Percentiles rank a stretch among this genome's conserved stretches.
Conservation (phyloP, 2,888 invertebrate genomes). For the Drosophila ezoana region DNA sequence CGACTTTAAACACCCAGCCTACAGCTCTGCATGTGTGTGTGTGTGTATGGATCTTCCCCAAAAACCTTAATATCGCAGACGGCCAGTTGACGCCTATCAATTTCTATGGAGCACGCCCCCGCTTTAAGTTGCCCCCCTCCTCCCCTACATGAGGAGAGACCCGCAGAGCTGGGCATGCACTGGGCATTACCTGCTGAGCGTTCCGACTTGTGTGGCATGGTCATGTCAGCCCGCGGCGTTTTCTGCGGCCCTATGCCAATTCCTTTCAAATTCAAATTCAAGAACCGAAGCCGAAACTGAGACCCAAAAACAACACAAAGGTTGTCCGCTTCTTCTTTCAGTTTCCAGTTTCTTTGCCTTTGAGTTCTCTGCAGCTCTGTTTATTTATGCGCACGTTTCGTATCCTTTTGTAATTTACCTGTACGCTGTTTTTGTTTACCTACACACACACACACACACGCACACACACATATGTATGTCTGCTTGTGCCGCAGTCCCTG, state of each 20-base stretch:
- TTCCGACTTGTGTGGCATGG: constrained; percentile 67
- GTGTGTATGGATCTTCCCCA: constrained; percentile 6
- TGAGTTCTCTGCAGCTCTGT: constrained; percentile 34
- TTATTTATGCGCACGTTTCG: constrained; percentile 72
- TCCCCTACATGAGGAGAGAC: too few species aligned
- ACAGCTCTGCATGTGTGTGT: neutral
- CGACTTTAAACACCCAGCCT: constrained; percentile 44
- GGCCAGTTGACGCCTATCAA: constrained; percentile 49
- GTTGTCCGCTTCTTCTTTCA: constrained; percentile 25
- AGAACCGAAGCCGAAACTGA: constrained; percentile 22
- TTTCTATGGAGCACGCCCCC: constrained; percentile 46
- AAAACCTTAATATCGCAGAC: constrained; percentile 23
- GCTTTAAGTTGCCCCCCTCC: constrained; percentile 10
- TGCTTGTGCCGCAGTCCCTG: neutral
- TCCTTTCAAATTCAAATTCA: constrained; percentile 60
- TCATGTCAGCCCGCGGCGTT: constrained; percentile 68
- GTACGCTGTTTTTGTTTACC: constrained; percentile 60
- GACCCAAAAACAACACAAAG: constrained; percentile 41
- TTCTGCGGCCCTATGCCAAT: constrained; percentile 50
- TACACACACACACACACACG: constrained; percentile 20
- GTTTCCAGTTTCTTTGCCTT: constrained; percentile 4
- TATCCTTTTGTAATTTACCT: constrained; percentile 68
- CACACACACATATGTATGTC: neutral
- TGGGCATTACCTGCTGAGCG: constrained; percentile 41
- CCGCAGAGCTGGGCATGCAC: constrained; percentile 9